These are phyloP conservation scores for Deilephila porcellus DNA, from an alignment of 2,888 invertebrate genomes.

Conservation along the genomic window DNA sequence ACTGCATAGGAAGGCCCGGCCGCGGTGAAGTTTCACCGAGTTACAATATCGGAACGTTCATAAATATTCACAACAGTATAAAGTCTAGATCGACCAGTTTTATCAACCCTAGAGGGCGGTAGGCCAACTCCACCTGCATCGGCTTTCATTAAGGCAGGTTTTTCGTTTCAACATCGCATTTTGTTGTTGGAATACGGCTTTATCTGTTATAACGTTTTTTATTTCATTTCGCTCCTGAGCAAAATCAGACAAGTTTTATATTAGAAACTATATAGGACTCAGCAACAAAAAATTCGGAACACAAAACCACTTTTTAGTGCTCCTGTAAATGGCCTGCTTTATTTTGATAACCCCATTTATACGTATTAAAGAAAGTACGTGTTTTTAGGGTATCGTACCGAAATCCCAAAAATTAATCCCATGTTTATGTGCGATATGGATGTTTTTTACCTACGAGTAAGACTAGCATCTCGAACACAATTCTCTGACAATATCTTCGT, in stretches of 20 bases:
- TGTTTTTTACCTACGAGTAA: no score
- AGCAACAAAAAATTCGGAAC: background rate
- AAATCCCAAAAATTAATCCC: background rate
- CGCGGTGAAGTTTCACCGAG: conserved; percentile 64
- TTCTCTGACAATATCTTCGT: no score
- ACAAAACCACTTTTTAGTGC: background rate
- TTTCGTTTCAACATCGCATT: conserved; percentile 45
- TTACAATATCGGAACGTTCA: conserved; percentile 75
- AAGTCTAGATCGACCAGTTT: conserved; percentile 62
- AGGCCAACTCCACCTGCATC: conserved; percentile 44
- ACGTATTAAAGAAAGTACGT: background rate
- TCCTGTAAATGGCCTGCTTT: background rate
- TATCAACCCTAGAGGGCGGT: conserved; percentile 56
- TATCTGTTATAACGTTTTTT: background rate
- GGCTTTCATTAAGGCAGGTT: conserved; percentile 53
- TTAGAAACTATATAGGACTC: background rate
- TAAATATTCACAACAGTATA: conserved; percentile 74
- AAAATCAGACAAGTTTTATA: no score
- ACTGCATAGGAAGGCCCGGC: conserved; percentile 58
- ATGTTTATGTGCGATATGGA: background rate
- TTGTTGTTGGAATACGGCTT: background rate
- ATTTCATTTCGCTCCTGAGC: background rate
- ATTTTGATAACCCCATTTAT: background rate
- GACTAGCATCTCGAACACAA: no score
- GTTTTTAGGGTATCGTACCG: background rate